phyloP scores from a whole-genome alignment of 2,888 invertebrate genomes.

The Phortica magna region DNA sequence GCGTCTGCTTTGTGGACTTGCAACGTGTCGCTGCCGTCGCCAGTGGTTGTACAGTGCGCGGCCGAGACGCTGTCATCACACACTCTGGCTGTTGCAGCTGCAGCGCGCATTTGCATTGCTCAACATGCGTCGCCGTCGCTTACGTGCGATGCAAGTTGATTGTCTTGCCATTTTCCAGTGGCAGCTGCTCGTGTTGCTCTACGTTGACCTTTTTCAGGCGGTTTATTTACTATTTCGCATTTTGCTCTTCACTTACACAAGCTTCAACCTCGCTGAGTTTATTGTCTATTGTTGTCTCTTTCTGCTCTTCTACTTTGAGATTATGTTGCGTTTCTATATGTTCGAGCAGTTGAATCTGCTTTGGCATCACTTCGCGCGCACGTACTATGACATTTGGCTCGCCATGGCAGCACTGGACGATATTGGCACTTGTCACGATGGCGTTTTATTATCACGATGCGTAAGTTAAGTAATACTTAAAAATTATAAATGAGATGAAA shows the following conservation, averaged over 20 bases:
- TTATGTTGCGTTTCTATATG: slow-evolving; percentile 9
- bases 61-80: not conserved
- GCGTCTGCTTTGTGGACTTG: not conserved
- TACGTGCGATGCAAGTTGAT: not conserved
- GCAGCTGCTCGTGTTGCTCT: not conserved
- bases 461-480: not conserved
- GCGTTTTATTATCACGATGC: not conserved
- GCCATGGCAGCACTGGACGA: not conserved
- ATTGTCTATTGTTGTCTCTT: not conserved
- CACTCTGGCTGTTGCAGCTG: not conserved
- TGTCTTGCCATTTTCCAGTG: not conserved
- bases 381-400: slow-evolving; percentile 3
- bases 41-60: not conserved
- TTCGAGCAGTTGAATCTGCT: not conserved
- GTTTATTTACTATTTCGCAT: not conserved
- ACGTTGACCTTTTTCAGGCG: not conserved
- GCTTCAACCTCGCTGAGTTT: not conserved
- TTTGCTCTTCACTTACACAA: not conserved
- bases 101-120: not conserved
- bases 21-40: not conserved
- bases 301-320: slow-evolving; percentile 2
- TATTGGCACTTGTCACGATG: not conserved
- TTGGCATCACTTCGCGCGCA: not conserved
- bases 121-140: not conserved
- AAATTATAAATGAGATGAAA: not conserved